These are phyloP conservation scores for Desoria tigrina DNA, from an alignment of 2,888 invertebrate species.

Conservation along the genomic window DNA sequence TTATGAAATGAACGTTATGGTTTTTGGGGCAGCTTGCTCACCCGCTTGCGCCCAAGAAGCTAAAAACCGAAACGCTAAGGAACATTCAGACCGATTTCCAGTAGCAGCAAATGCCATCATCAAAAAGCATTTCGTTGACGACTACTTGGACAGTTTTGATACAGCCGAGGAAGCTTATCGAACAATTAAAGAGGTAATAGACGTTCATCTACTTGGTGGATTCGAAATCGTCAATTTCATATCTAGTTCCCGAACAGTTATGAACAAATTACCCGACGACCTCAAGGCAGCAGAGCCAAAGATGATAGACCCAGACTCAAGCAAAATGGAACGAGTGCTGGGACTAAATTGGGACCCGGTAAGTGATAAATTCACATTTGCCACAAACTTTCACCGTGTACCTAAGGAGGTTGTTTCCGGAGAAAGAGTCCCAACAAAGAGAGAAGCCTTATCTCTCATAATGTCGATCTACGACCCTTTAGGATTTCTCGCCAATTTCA, in stretches of 20 bases:
- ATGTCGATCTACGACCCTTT: background rate
- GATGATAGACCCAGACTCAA: background rate
- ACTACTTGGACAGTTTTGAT: slow-evolving; percentile 8
- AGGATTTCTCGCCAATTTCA: background rate
- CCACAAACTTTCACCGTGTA: background rate
- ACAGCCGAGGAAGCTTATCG: background rate
- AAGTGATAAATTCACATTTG: background rate
- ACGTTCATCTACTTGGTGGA: background rate
- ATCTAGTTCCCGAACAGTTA: background rate
- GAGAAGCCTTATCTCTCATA: too few species aligned
- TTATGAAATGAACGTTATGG: too few species aligned
- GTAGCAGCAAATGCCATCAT: slow-evolving; percentile 6
- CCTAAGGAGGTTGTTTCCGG: background rate
- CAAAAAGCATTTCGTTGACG: slow-evolving; percentile 15
- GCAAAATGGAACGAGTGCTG: background rate
- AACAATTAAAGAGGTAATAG: background rate
- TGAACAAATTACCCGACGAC: background rate
- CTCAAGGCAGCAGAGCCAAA: background rate
- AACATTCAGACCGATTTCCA: slow-evolving; percentile 1
- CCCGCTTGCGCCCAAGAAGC: too few species aligned
- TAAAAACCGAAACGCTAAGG: slow-evolving; percentile 8
- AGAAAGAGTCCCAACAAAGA: background rate
- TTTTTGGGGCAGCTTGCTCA: too few species aligned
- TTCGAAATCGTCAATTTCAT: background rate
- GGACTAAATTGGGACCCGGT: too few species aligned